Conservation (phyloP, 1,140 invertebrate genomes). For the Leptestheria dahalacensis region DNA sequence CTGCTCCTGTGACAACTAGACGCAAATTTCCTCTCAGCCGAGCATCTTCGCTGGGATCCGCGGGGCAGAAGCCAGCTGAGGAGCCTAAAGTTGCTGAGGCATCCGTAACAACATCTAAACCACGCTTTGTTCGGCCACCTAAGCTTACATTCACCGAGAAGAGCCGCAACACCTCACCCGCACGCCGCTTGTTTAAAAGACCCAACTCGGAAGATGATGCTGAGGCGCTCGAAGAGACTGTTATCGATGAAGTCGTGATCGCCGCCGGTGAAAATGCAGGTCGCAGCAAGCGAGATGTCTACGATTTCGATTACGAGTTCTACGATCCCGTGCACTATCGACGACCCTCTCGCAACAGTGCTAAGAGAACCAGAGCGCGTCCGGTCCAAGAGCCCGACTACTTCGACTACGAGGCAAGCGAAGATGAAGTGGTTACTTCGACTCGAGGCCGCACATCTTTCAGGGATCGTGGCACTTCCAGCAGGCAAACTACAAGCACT, state of each 20-base stretch:
- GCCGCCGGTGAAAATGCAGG: background rate
- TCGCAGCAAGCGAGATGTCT: background rate
- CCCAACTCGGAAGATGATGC: background rate
- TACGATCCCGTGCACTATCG: constrained; percentile 2
- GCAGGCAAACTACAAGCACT: constrained; percentile 2
- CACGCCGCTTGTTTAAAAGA: background rate
- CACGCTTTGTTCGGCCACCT: constrained; percentile 14
- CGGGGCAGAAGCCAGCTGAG: background rate
- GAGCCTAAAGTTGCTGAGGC: background rate
- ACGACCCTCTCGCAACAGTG: background rate
- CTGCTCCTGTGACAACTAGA: background rate
- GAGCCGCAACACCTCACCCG: background rate
- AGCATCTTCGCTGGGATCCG: background rate
- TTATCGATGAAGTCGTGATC: background rate
- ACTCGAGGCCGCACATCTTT: background rate
- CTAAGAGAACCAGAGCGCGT: background rate
- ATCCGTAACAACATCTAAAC: background rate
- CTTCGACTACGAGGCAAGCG: constrained; percentile 10
- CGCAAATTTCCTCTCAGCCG: constrained; percentile 7
- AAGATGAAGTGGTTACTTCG: background rate
- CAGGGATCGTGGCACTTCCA: background rate
- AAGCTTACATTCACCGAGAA: constrained; percentile 16
- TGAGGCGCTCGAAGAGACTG: background rate
- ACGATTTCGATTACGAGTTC: constrained; percentile 4
- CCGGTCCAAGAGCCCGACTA: background rate